phyloP scores from a whole-genome alignment of 2,888 invertebrate genomes.

The Tiliacea aurago region DNA sequence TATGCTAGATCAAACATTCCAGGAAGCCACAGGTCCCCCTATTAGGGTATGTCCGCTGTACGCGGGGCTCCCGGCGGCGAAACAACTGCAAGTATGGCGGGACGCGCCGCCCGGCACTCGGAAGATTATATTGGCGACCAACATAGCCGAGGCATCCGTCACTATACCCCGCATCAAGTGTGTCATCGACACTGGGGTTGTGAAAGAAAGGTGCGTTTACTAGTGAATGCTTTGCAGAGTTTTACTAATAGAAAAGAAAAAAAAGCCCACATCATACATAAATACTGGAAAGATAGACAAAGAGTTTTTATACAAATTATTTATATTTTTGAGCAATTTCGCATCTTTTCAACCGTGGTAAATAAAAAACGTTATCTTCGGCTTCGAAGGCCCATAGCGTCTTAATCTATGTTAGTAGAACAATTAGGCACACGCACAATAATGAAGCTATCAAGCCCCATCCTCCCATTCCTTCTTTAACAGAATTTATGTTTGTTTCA shows the following conservation, averaged over 20 bases:
- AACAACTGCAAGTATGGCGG: conserved; percentile 96
- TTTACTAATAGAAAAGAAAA: neutral
- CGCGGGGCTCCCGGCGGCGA: conserved; percentile 96
- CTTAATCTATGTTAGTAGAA: neutral
- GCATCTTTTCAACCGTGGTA: neutral
- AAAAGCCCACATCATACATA: neutral
- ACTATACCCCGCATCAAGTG: conserved; percentile 98
- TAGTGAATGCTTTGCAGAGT: conserved; percentile 4
- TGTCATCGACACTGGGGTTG: conserved; percentile 97
- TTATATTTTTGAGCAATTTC: neutral
- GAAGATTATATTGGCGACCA: conserved; percentile 98
- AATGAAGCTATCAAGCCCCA: neutral
- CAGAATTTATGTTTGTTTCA: conserved; percentile 65
- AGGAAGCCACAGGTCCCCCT: conserved; percentile 91
- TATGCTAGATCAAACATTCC: conserved; percentile 71
- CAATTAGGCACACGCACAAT: neutral
- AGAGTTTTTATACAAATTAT: no score
- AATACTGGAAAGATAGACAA: neutral
- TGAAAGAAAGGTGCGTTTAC: conserved; percentile 94
- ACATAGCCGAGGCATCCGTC: conserved; percentile 99
- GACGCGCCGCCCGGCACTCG: conserved; percentile 93
- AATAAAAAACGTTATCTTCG: neutral
- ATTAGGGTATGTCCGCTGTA: conserved; percentile 96
- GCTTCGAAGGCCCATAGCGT: neutral
- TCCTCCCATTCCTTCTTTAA: neutral